A percentile compares a stretch with the other conserved stretches of the same genome.
Evolutionary conservation across 2,888 invertebrate species (phyloP).

Genomic region (Azorinus chamasolen): DNA sequence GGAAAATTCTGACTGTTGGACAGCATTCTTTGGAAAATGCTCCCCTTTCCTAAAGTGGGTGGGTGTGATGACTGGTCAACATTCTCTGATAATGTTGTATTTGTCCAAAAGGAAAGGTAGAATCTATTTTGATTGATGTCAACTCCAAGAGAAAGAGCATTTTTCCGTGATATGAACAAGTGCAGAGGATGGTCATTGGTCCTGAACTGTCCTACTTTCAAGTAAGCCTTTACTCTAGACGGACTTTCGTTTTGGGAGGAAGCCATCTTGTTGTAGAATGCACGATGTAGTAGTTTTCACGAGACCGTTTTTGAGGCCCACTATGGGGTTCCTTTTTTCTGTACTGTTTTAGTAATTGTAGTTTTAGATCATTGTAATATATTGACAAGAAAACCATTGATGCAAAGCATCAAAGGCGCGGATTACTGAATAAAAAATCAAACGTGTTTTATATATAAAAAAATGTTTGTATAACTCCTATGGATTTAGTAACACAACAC

Average conservation of each 20-base stretch:
- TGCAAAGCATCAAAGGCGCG: too few relatives aligned
- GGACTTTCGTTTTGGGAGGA: slow-evolving; percentile 41
- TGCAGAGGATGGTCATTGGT: slow-evolving; percentile 72
- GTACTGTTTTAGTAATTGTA: too few relatives aligned
- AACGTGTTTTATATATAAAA: too few relatives aligned
- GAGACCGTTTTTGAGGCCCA: too few relatives aligned
- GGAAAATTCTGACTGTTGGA: slow-evolving; percentile 62
- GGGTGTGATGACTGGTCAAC: slow-evolving; percentile 33
- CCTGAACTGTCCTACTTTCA: slow-evolving; percentile 46
- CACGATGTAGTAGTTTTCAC: too few relatives aligned
- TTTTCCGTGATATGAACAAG: slow-evolving; percentile 64
- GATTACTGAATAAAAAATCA: too few relatives aligned
- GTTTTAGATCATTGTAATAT: too few relatives aligned
- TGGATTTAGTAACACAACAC: too few relatives aligned
- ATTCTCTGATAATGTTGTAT: slow-evolving; percentile 41
- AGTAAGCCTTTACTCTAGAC: slow-evolving; percentile 53
- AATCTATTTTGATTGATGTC: slow-evolving; percentile 21
- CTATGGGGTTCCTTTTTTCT: too few relatives aligned
- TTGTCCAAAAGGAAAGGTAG: slow-evolving; percentile 62
- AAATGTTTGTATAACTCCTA: too few relatives aligned
- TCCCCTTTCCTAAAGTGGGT: slow-evolving; percentile 12
- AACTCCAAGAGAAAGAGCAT: slow-evolving; percentile 61
- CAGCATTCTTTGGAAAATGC: slow-evolving; percentile 61
- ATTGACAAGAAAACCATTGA: too few relatives aligned
- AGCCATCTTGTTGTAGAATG: slow-evolving; percentile 28